Evolutionary conservation across 2,797 vertebrate genomes (phyloP).

Genomic region (Gallirallus australis): DNA sequence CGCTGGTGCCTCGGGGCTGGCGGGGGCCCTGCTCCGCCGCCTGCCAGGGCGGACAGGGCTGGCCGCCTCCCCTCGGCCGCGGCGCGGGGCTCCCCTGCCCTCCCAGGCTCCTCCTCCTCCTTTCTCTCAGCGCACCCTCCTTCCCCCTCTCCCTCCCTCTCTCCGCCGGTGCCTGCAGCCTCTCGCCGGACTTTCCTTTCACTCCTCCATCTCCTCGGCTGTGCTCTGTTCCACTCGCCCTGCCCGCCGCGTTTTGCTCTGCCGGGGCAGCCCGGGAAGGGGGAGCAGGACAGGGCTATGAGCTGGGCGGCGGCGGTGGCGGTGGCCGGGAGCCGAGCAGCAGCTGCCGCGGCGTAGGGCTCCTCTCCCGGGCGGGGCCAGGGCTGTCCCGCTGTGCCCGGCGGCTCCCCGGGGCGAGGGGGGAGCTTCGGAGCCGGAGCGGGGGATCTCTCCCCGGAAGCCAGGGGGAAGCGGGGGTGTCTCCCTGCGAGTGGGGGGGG

Average conservation of each 20-base stretch:
- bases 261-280: background rate
- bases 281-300: background rate
- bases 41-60: background rate
- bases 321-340: constrained; percentile 8
- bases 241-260: background rate
- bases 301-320: background rate
- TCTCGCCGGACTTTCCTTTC: background rate
- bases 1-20: background rate
- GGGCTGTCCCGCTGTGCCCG: background rate
- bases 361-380: background rate
- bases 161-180: background rate
- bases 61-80: background rate
- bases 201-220: background rate
- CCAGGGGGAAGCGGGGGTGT: background rate
- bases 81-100: background rate
- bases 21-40: too few relatives aligned
- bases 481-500: background rate
- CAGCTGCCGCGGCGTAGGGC: constrained; percentile 12
- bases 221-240: background rate
- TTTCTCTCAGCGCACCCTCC: background rate
- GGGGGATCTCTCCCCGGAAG: background rate
- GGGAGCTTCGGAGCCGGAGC: background rate
- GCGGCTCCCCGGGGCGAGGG: background rate
- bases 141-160: background rate
- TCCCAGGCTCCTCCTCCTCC: background rate